Evolutionary conservation across 2,113 vertebrate genomes (phyloP).

Genomic region (Chlorocebus sabaeus): DNA sequence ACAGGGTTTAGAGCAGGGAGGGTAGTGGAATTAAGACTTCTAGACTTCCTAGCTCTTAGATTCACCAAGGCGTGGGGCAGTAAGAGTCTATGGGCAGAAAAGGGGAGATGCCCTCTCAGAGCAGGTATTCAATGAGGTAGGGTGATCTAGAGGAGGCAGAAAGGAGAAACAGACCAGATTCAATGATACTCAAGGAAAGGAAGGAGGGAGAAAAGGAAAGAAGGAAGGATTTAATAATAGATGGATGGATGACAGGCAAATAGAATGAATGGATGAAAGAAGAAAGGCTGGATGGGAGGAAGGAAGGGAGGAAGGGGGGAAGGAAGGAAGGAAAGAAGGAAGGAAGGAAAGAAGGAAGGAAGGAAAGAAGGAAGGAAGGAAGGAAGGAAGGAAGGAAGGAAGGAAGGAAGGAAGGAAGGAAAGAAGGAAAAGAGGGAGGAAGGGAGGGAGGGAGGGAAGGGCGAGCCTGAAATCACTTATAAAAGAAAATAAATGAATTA

Average conservation of each 20-base stretch:
- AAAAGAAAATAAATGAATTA: constrained; percentile 26
- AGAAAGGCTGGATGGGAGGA: no score
- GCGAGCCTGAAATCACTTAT: not conserved
- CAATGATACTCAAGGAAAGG: not conserved
- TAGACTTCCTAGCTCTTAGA: not conserved
- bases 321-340: not conserved
- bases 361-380: no score
- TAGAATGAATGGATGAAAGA: no score
- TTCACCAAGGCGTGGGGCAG: not conserved
- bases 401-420: no score
- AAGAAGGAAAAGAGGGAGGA: not conserved
- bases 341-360: fast-evolving
- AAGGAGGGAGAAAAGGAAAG: not conserved
- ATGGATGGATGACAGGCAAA: no score
- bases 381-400: not conserved
- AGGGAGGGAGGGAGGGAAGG: not conserved
- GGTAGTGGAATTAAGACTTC: constrained; percentile 7
- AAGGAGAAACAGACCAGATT: not conserved
- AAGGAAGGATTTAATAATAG: not conserved
- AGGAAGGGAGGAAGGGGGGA: fast-evolving
- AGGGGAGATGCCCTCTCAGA: not conserved
- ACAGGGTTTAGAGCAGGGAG: not conserved
- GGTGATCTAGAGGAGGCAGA: not conserved
- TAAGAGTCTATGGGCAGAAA: not conserved
- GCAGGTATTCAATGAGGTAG: not conserved